Percentiles rank a stretch among this genome's conserved stretches.
phyloP scores from a whole-genome alignment of 92 coral and sea anemone genomes.

The Parazoanthus atlanticus region DNA sequence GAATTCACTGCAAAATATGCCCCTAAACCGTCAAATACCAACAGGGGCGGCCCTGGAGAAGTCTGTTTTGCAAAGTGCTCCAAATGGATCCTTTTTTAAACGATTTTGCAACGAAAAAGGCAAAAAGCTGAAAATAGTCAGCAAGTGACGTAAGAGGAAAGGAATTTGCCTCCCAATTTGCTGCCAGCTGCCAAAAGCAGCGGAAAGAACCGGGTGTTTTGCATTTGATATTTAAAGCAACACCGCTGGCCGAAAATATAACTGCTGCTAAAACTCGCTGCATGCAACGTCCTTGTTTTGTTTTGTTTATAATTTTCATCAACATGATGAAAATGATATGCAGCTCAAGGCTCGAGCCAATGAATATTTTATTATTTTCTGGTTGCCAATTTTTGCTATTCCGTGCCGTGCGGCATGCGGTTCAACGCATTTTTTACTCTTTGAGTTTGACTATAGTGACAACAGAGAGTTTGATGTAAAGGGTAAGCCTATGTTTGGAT shows the following conservation, averaged over 20 bases:
- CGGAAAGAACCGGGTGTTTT: slow-evolving; percentile 18
- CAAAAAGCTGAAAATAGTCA: slow-evolving; percentile 19
- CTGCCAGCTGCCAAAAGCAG: slow-evolving; percentile 32
- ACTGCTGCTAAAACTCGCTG: neutral
- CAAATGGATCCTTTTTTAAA: slow-evolving; percentile 13
- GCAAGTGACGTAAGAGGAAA: slow-evolving; percentile 22
- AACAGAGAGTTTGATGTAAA: slow-evolving; percentile 9
- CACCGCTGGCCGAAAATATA: neutral
- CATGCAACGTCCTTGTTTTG: no score
- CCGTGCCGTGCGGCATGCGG: neutral
- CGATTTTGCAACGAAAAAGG: neutral
- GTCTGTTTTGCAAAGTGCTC: neutral
- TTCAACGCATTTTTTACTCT: no score
- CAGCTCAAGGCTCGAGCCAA: neutral
- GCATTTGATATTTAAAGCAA: neutral
- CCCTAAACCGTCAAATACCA: slow-evolving; percentile 1
- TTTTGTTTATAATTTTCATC: neutral
- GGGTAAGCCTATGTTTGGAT: slow-evolving; percentile 16
- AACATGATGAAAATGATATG: neutral
- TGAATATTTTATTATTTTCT: no score
- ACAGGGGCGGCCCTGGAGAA: neutral
- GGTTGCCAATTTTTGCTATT: neutral
- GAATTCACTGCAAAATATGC: no score
- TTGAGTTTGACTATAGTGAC: neutral
- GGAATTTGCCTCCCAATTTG: slow-evolving; percentile 33